phyloP scores from a whole-genome alignment of 2,888 invertebrate species.

The Philereme transversata region DNA sequence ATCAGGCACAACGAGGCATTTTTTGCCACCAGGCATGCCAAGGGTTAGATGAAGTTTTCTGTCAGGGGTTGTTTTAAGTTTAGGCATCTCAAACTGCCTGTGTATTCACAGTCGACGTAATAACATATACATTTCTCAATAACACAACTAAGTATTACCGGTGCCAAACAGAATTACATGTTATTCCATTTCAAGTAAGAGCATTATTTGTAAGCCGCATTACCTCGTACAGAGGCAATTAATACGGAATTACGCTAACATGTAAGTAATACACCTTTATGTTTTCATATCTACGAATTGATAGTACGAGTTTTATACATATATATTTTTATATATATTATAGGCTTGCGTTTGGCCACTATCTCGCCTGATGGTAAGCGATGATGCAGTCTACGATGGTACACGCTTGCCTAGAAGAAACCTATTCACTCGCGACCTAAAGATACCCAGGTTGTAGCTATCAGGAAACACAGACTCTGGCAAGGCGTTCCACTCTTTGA shows the following conservation, averaged over 20 bases:
- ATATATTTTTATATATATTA: no score
- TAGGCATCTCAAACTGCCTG: constrained; percentile 12
- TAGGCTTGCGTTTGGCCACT: no score
- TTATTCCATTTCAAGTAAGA: constrained; percentile 38
- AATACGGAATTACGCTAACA: constrained; percentile 7
- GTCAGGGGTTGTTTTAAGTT: background rate
- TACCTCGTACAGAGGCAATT: constrained; percentile 25
- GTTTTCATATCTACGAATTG: background rate
- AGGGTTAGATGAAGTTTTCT: background rate
- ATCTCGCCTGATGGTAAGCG: no score
- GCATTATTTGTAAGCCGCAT: constrained; percentile 32
- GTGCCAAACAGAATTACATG: constrained; percentile 34
- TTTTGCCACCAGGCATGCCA: no score
- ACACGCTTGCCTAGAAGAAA: no score
- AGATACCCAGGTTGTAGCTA: no score
- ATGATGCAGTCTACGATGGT: no score
- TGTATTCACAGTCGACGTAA: constrained; percentile 21
- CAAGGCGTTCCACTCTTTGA: no score
- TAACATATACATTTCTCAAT: constrained; percentile 34
- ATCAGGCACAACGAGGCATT: no score
- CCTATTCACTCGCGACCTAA: no score
- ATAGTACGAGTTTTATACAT: no score
- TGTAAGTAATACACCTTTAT: background rate
- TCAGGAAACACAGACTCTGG: no score
- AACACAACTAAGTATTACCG: constrained; percentile 30